Base-by-base conservation (phyloP, 2,797 vertebrate species). In the Ptychobarbus kaznakovi region DNA sequence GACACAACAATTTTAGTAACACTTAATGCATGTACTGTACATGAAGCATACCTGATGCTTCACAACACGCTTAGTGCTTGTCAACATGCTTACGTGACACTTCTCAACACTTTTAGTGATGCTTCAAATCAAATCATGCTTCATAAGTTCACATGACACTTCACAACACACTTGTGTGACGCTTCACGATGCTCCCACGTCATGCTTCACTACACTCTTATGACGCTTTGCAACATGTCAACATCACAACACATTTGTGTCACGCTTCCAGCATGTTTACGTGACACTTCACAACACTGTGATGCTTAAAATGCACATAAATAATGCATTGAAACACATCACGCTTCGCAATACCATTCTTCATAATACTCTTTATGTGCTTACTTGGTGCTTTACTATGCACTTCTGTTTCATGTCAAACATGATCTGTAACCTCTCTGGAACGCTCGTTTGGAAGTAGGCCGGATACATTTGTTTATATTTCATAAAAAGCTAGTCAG, bases 361-460 rank as follows among this genome's bases (percentile, higher is more conserved):
- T 28, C 61, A 28, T 28, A 6, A 65, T 65, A 32, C 56, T 61
- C n/a, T 12, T 61, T 28, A 32, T 12, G 61, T 65, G 61, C 12
- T 63, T 28, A 13, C 4, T 63, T 28, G 12, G 11, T 13, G 58
- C 58, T 58, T 58, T 58, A 61, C 56, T 25, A 12, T 25, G n/a
- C 56, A 61, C 56, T n/a, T 61, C 10, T 61, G 56, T 61, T 61
- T 61, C n/a, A 61, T 61, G 56, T 61, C 56, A 61, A 61, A 61
- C 56, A 12, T 58, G n/a, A 58, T 25, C 56, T 58, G 56, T 61
- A 61, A 61, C n/a, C 56, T 61, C 56, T 61, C n/a, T 61, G 56
- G 10, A 25, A 25, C 22, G 1, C 9, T 25, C 3, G 10, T n/a
- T 5, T 61, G 22, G 22, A 11, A 61, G 56, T 61, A 61, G 22